Evolutionary conservation across 1,140 invertebrate genomes (phyloP).

Genomic region (Drepana arcuata): DNA sequence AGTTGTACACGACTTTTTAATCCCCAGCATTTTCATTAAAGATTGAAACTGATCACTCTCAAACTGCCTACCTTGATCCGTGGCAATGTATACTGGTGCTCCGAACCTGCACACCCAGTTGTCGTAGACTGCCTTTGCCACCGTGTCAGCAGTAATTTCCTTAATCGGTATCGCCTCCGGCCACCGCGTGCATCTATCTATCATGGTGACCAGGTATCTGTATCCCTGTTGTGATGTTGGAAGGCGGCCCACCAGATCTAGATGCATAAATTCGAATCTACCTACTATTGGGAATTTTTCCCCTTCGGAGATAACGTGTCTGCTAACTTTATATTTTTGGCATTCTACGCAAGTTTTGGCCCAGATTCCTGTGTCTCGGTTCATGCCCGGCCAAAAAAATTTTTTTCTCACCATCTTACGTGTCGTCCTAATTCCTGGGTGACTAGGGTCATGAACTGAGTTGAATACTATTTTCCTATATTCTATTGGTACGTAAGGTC

Average conservation of each 20-base stretch:
- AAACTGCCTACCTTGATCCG: background rate
- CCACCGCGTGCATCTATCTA: background rate
- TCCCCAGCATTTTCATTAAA: background rate
- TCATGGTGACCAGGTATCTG: background rate
- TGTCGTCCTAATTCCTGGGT: background rate
- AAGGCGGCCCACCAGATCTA: background rate
- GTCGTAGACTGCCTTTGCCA: background rate
- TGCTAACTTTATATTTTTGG: background rate
- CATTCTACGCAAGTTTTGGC: background rate
- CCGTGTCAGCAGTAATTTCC: background rate
- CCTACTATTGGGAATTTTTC: background rate
- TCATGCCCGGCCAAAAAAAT: conserved; percentile 1
- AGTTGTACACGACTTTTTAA: background rate
- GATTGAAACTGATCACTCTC: background rate
- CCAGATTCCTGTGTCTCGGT: background rate
- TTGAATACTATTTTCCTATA: background rate
- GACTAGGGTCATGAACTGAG: background rate
- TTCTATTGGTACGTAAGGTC: background rate
- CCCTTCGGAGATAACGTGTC: background rate
- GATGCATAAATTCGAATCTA: background rate
- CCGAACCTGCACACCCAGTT: background rate
- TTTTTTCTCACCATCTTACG: background rate
- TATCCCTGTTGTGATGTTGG: background rate
- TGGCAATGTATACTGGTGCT: background rate
- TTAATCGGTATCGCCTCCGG: background rate